Base-by-base conservation (phyloP, 2,888 invertebrate genomes). In the Chesias legatella region DNA sequence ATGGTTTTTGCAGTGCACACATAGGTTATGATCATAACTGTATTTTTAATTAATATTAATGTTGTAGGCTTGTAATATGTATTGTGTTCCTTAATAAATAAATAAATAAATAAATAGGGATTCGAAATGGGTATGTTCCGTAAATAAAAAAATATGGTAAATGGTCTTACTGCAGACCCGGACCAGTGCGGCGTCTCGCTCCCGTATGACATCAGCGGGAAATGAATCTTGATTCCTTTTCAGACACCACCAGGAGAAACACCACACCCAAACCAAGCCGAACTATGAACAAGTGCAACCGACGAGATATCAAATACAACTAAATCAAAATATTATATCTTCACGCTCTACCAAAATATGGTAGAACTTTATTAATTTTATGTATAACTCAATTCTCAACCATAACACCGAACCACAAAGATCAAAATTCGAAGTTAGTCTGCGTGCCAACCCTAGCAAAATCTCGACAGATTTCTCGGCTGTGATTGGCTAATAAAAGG, bases 131-230 rank as follows among this genome's bases (percentile, higher is more conserved):
- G n/a, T n/a, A n/a, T n/a, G n/a, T n/a, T n/a, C n/a, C n/a, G n/a
- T n/a, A n/a, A n/a, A n/a, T n/a, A n/a, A n/a, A n/a, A n/a, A n/a
- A n/a, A n/a, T n/a, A n/a, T n/a, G n/a, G n/a, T n/a, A n/a, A n/a
- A n/a, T n/a, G 31, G 41, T 34, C 79, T 48, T 65, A 89, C 88
- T 60, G 83, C 78, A 51, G 88, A 79, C 71, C 84, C 83, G 66
- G 81, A 82, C 89, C 89, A 89, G 49, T 88, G 88, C 74, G 88
- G 82, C 79, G 88, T 77, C 73, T 89, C 89, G 67, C 81, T 85
- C 56, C 85, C 83, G 81, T 86, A 85, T 54, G 89, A 88, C 89
- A 89, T 89, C 77, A 86, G 86, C 79, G 86, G 86, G 86, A 88
- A 88, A 88, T 86, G 86, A 88, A 88, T 88, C 71, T 88, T 88